These are phyloP conservation scores for Myopa tessellatipennis DNA, from an alignment of 2,888 invertebrate genomes.

Conservation along the genomic window DNA sequence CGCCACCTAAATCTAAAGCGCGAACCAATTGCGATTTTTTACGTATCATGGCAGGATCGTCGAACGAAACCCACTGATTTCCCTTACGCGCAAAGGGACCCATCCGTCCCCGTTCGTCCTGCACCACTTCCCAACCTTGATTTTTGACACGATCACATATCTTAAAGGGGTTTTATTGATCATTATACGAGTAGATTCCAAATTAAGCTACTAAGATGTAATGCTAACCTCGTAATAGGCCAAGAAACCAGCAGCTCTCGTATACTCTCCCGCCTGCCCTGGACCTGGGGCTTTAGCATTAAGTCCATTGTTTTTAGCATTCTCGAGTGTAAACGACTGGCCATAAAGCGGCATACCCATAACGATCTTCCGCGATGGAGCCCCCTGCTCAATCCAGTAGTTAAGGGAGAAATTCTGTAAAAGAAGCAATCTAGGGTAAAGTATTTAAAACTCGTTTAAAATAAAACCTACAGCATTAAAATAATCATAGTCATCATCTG, in stretches of 20 bases:
- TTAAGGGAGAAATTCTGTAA: slow-evolving; percentile 84
- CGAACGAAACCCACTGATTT: slow-evolving; percentile 92
- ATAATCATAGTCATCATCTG: slow-evolving; percentile 82
- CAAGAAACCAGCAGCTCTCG: slow-evolving; percentile 85
- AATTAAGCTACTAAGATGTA: background rate
- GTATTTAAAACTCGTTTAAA: background rate
- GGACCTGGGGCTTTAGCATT: slow-evolving; percentile 82
- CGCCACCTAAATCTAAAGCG: slow-evolving; percentile 82
- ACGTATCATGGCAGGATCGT: slow-evolving; percentile 83
- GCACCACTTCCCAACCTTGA: slow-evolving; percentile 83
- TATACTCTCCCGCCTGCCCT: slow-evolving; percentile 87
- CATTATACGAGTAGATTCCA: background rate
- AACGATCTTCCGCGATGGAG: slow-evolving; percentile 82
- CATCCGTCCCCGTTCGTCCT: slow-evolving; percentile 81
- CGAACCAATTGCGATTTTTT: slow-evolving; percentile 84
- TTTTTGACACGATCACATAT: slow-evolving; percentile 85
- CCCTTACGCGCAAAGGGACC: slow-evolving; percentile 90
- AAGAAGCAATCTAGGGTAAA: background rate
- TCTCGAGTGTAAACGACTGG: slow-evolving; percentile 81
- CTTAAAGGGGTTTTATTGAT: slow-evolving; percentile 60
- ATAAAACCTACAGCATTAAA: slow-evolving; percentile 80
- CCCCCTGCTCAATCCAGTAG: slow-evolving; percentile 89
- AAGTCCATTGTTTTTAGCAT: slow-evolving; percentile 74
- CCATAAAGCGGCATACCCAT: slow-evolving; percentile 93
- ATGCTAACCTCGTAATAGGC: slow-evolving; percentile 83